Base-by-base conservation (phyloP, 2,888 invertebrate species). In the Cheilosia grossa region DNA sequence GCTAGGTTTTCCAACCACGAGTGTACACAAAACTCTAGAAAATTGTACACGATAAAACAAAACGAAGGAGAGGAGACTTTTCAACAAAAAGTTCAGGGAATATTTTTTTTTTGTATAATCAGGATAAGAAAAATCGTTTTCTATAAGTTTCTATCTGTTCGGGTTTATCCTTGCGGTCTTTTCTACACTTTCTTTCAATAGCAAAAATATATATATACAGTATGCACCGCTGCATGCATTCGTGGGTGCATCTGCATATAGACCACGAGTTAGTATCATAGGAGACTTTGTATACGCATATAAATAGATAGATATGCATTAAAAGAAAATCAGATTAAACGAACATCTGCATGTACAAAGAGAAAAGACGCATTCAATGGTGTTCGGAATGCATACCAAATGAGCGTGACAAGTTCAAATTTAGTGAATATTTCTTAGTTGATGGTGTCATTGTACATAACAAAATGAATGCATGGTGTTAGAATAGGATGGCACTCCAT, bases 111-210 rank as follows among this genome's bases (percentile, higher is more conserved):
- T 30, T 30, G 9, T 66, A 40, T 66, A 64, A 58, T 58, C 58
- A 44, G 58, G 56, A 75, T 75, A 66, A 75, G 66, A 15, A 64
- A 75, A 59, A 27, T 9, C 40, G 30, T 30, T 56, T 73, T 73
- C 33, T 73, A 37, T 59, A 61, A 51, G 40, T 59, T 73, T 53
- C 49, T 63, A 33, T 73, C 63, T 42, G 15, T 63, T 53, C 37
- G 3, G 3, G 54, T 42, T 30, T 47, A 64, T 56, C 13, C 40
- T 66, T 66, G 58, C 49, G 49, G 42, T 74, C 42, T 27, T 58
- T 58, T 49, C 4, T 56, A 21, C 19, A 15, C 30, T 24, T 24
- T 56, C 15, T 40, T 56, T 44, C 9, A 7, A n/a, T 21, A 21
- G 10, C 9, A 27, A 30, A 40, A 54, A 19, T 10, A 51, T 4